Evolutionary conservation across 2,888 invertebrate species (phyloP), one percentile per base, ranked within the genome.

Genomic region (Epinotia demarniana): DNA sequence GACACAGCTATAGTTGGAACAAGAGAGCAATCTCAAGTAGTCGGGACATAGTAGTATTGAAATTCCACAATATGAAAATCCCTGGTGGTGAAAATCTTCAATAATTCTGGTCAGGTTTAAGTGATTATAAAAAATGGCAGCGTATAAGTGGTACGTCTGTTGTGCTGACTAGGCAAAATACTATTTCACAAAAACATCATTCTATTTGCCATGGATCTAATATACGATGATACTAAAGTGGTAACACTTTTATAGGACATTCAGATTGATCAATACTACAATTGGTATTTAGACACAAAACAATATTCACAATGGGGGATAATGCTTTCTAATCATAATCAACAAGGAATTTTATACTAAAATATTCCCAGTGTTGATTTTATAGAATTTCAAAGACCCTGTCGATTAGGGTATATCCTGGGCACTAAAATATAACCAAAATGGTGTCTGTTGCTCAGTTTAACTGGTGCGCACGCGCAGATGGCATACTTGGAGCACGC

Each of bases 161-260:
- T 57, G 78, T 77, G 79, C 79, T 79, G 79, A 79, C 79, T 79
- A 80, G 80, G 77, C 76, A 70, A 78, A 72, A 77, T 76, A 55
- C 70, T 73, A 75, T 75, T 73, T 64, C 67, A 72, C 66, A 60
- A 73, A 67, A 77, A 58, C 53, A 43, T 57, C 57, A 60, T 67
- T 46, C 53, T 77, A 74, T 74, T 64, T 66, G 53, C 64, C 58
- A 57, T 72, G 73, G 71, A 67, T 76, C 75, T 78, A 77, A 71
- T 73, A 77, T 78, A 80, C 69, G 77, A 76, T 78, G 77, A 73
- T 67, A 79, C 78, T 79, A 80, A 77, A 67, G 73, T 81, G 81
- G 81, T 82, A 82, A 82, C 81, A 79, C 77, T 78, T 69, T 72
- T 74, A 77, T 77, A 79, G 78, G 77, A 79, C 73, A 78, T 75